phyloP scores from a whole-genome alignment of 1,140 invertebrate species.

The Drosophila gunungcola region DNA sequence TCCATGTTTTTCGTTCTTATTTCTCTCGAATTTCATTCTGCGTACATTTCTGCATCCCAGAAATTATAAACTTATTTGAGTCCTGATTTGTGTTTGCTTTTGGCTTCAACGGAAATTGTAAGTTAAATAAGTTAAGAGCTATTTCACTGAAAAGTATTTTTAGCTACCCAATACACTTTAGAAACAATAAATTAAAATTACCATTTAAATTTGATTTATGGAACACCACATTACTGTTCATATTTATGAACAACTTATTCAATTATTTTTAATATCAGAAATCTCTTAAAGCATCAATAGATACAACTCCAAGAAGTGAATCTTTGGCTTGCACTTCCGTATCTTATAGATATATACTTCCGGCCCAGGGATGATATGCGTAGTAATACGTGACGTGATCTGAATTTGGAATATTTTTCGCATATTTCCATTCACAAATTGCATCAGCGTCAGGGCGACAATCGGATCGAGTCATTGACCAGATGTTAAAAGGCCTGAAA shows the following conservation, averaged over 20 bases:
- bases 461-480: conserved; percentile 29
- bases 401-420: background rate
- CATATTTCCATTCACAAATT: conserved; percentile 21
- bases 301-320: conserved; percentile 1
- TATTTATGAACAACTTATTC: too few relatives aligned
- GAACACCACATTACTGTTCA: too few relatives aligned
- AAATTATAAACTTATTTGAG: conserved; percentile 1
- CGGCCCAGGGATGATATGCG: conserved; percentile 17
- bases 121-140: too few relatives aligned
- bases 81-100: too few relatives aligned
- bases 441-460: conserved; percentile 5
- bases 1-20: background rate
- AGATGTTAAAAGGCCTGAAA: conserved; percentile 19
- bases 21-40: conserved; percentile 6
- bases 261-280: too few relatives aligned
- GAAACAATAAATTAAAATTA: too few relatives aligned
- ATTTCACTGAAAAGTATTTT: too few relatives aligned
- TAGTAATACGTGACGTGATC: conserved; percentile 21
- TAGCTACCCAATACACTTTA: too few relatives aligned
- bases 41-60: background rate
- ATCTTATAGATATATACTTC: conserved; percentile 7
- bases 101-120: too few relatives aligned
- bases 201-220: too few relatives aligned
- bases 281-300: background rate
- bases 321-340: conserved; percentile 12